Conservation (phyloP, 2,888 invertebrate species). For the Pediacus dermestoides region DNA sequence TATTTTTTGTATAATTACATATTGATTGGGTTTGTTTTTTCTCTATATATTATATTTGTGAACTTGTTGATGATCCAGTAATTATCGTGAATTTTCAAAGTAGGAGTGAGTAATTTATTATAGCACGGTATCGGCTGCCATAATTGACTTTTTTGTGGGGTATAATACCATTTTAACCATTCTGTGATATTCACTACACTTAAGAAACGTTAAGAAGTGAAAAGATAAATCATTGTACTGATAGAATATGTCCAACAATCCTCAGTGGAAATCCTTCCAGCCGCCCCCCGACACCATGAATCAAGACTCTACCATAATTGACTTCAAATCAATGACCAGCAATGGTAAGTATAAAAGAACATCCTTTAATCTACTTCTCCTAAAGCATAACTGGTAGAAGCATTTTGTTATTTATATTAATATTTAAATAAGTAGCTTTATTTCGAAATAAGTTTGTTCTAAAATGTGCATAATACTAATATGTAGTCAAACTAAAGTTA, state of each 20-base stretch:
- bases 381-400: too few relatives aligned
- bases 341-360: slow-evolving; percentile 48
- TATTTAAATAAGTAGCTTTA: too few relatives aligned
- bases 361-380: too few relatives aligned
- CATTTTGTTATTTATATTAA: too few relatives aligned
- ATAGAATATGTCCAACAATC: slow-evolving; percentile 71
- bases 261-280: slow-evolving; percentile 89
- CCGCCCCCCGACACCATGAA: slow-evolving; percentile 79
- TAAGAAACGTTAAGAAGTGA: slow-evolving; percentile 48
- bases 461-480: too few relatives aligned
- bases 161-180: slow-evolving; percentile 52
- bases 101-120: slow-evolving; percentile 31
- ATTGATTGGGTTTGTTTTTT: slow-evolving; percentile 31
- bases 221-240: slow-evolving; percentile 42
- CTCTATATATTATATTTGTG: slow-evolving; percentile 20
- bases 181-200: slow-evolving; percentile 61
- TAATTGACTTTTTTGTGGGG: slow-evolving; percentile 42
- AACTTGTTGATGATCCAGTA: slow-evolving; percentile 35
- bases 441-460: too few relatives aligned
- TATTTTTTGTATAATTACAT: slow-evolving; percentile 34
- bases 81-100: slow-evolving; percentile 19
- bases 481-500: too few relatives aligned
- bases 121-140: slow-evolving; percentile 43
- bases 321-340: slow-evolving; percentile 71
- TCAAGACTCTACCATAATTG: slow-evolving; percentile 76